Base-by-base conservation (phyloP, 1,140 invertebrate genomes). In the Probaryconus sp. region DNA sequence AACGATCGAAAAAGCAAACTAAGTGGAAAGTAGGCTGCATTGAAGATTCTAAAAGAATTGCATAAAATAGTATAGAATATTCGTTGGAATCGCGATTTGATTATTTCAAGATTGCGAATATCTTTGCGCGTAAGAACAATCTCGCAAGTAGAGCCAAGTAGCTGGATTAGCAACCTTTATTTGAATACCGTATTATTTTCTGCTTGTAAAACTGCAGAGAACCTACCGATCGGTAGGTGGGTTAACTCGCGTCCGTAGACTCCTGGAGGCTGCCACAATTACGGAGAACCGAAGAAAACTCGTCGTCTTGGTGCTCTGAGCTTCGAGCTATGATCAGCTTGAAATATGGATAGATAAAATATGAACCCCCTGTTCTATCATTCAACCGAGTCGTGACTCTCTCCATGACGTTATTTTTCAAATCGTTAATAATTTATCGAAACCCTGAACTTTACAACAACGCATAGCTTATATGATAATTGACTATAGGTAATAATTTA, bases 181-280 rank as follows among this genome's bases (percentile, higher is more conserved):
- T 69, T 69, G 65, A 53, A 69, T 60, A 69, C 55, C 30, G 37
- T 69, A 69, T 69, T 69, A 69, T 60, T 60, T 69, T 69, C 55
- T 69, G 65, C 65, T 69, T 69, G 53, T 69, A 69, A 69, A 69
- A 69, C 45, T 56, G 28, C 60, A 21, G 37, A 50, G 58, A 47
- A 47, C 28, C 31, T 26, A n/a, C 16, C 21, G 51, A 56, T 67
- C 63, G 42, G 35, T 56, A 53, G 63, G 42, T 67, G 40, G 51
- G 63, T 67, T 67, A 67, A 42, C 47, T 53, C 51, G 56, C 17
- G 28, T 55, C 50, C 18, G 13, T 31, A 37, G 48, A 45, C 30
- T 65, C 48, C 48, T 50, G 45, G 43, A 48, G 56, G 56, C 33
- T 51, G 48, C 42, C 61, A 65, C 50, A 55, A 55, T 65, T 65